These are phyloP conservation scores for Galeopsomyia nigrocyanea DNA, from an alignment of 2,888 invertebrate genomes.

Conservation along the genomic window DNA sequence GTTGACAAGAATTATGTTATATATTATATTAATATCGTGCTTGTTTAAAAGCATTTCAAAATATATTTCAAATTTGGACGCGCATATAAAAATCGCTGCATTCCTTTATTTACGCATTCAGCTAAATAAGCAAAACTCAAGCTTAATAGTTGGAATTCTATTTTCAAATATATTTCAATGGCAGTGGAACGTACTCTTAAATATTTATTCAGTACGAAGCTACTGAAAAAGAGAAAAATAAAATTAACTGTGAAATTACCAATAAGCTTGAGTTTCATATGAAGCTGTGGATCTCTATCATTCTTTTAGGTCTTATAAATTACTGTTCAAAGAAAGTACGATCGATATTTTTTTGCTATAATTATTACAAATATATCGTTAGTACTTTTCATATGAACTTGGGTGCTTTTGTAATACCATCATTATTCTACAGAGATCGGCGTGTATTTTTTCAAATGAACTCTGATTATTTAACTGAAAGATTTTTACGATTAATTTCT, in stretches of 20 bases:
- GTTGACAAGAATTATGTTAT: conserved; percentile 22
- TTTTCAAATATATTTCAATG: background rate
- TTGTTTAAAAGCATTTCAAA: conserved; percentile 38
- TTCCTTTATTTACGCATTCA: background rate
- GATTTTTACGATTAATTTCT: too few relatives aligned
- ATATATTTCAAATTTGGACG: conserved; percentile 44
- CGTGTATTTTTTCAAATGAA: conserved; percentile 15
- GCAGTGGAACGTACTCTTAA: too few relatives aligned
- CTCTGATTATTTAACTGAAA: too few relatives aligned
- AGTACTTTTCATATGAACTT: conserved; percentile 16
- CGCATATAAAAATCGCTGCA: conserved; percentile 40
- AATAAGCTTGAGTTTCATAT: conserved; percentile 20
- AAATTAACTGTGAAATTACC: conserved; percentile 8
- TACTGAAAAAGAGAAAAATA: conserved; percentile 12
- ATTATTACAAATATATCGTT: conserved; percentile 32
- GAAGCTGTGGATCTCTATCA: conserved; percentile 5
- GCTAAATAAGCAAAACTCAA: conserved; percentile 16
- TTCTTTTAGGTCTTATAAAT: conserved; percentile 29
- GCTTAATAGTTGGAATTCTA: conserved; percentile 1
- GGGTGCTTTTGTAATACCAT: conserved; percentile 19
- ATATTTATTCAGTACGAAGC: background rate
- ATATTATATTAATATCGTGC: conserved; percentile 15
- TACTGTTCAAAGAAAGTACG: conserved; percentile 28
- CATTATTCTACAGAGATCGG: conserved; percentile 34
- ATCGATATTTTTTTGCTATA: conserved; percentile 21